Evolutionary conservation across 1,140 invertebrate species (phyloP).

Genomic region (Drosophila saltans): DNA sequence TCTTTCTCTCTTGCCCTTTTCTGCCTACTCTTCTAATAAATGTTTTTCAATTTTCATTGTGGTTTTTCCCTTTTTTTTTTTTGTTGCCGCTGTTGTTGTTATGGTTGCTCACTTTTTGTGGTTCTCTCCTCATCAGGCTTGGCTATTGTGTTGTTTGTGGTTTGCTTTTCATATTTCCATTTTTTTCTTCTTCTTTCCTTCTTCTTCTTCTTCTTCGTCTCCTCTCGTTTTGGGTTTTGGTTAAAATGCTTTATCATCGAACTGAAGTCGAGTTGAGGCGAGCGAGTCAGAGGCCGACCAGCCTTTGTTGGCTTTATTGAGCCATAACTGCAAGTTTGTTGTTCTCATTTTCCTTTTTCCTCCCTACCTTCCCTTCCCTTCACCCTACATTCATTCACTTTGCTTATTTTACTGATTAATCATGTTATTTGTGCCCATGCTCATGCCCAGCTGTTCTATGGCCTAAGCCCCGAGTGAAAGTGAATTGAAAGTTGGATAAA

Average conservation of each 20-base stretch:
- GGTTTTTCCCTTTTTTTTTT: slow-evolving; percentile 44
- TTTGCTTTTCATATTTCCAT: slow-evolving; percentile 30
- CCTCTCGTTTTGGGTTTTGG: slow-evolving; percentile 2
- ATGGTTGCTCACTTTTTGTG: slow-evolving; percentile 21
- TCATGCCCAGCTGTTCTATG: slow-evolving; percentile 45
- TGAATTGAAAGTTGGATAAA: slow-evolving; percentile 65
- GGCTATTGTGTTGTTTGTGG: slow-evolving; percentile 67
- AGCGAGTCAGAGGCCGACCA: slow-evolving; percentile 22
- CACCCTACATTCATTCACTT: slow-evolving; percentile 32
- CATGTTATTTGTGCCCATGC: slow-evolving; percentile 38
- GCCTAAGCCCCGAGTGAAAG: slow-evolving; percentile 45
- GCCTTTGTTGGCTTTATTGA: slow-evolving; percentile 74
- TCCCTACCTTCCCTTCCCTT: slow-evolving; percentile 22
- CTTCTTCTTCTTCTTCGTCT: slow-evolving; percentile 22
- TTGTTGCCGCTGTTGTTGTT: slow-evolving; percentile 18
- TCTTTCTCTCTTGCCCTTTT: neutral
- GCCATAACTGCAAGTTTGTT: slow-evolving; percentile 76
- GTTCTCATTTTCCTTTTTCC: slow-evolving; percentile 46
- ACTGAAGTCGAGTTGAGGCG: slow-evolving; percentile 22
- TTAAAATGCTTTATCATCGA: slow-evolving; percentile 70
- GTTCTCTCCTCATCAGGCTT: slow-evolving; percentile 41
- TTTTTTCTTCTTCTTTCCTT: slow-evolving; percentile 20
- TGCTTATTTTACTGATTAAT: slow-evolving; percentile 72
- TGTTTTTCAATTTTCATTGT: slow-evolving; percentile 79
- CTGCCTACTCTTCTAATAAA: slow-evolving; percentile 59